Base-by-base conservation (phyloP, 2,797 vertebrate species). In the Coendou prehensilis region DNA sequence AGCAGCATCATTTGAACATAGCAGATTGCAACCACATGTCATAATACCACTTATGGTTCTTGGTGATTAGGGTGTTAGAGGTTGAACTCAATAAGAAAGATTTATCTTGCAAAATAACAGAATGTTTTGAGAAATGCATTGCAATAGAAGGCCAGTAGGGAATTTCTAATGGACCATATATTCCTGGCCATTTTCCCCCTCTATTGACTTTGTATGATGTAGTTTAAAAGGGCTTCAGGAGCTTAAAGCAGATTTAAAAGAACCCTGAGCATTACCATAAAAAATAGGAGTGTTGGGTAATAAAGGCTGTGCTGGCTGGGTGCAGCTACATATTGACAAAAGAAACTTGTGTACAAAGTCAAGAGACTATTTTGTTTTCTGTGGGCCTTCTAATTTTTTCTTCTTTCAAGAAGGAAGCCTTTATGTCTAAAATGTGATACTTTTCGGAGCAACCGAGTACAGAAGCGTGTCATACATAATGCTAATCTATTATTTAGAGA, bases 401-500 rank as follows among this genome's bases (percentile, higher is more conserved):
- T 84, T 91, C 22, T 83, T 78, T 79, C 76, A 59, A 37, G 71
- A 80, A 73, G 59, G 69, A 89, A 78, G 80, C 1, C 78, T 80
- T 95, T 76, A 7, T 59, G 59, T 94, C 71, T 87, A 37, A 71
- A 96, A 76, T 86, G 61, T 54, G 50, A n/a, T 88, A 63, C 78
- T 94, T 96, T 95, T 85, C 95, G 69, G 71, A 91, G 71, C 87
- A 92, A 93, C 89, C 87, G 80, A 76, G 22, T 71, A 41, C 7
- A 30, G n/a, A 45, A 89, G 89, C 59, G 56, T 28, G 79, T 73
- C 59, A 92, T 97, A 95, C 97, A 93, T 95, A 92, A 92, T 73
- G 33, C 47, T 89, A 30, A 97, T 97, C 84, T 96, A 93, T 95
- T 96, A 95, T 97, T 97, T 92, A 95, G 61, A 92, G 82, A 81